These are phyloP conservation scores for Lasius fuliginosus DNA, from an alignment of 2,888 invertebrate species.

Conservation along the genomic window DNA sequence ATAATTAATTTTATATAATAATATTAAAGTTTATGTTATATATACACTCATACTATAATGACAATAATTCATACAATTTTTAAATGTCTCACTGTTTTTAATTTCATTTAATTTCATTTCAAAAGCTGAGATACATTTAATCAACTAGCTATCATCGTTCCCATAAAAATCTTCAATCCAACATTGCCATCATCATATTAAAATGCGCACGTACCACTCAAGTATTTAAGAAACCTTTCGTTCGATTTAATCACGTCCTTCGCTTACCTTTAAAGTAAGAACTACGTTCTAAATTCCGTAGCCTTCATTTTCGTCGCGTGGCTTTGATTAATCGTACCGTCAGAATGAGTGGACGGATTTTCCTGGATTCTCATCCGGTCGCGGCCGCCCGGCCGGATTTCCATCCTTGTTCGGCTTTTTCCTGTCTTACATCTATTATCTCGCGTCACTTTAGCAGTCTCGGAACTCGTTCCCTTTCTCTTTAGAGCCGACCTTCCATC, in stretches of 20 bases:
- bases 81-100: neutral
- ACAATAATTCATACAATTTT: neutral
- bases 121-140: neutral
- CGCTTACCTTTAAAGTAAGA: constrained; percentile 42
- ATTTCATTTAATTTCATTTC: neutral
- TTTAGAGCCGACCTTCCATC: constrained; percentile 44
- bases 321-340: constrained; percentile 50
- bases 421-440: constrained; percentile 69
- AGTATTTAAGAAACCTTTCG: constrained; percentile 17
- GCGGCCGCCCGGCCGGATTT: constrained; percentile 47
- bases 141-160: neutral
- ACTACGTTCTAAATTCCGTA: constrained; percentile 35
- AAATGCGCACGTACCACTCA: neutral
- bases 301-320: constrained; percentile 46
- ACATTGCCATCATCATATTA: constrained; percentile 17
- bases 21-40: neutral
- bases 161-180: neutral
- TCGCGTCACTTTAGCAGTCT: constrained; percentile 57
- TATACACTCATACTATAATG: neutral
- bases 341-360: constrained; percentile 51
- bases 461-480: constrained; percentile 52
- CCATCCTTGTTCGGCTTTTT: constrained; percentile 58
- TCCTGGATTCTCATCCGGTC: constrained; percentile 47
- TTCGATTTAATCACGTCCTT: constrained; percentile 50
- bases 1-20: neutral